Conservation (phyloP, 2,888 invertebrate genomes). For the Colostygia pectinataria region DNA sequence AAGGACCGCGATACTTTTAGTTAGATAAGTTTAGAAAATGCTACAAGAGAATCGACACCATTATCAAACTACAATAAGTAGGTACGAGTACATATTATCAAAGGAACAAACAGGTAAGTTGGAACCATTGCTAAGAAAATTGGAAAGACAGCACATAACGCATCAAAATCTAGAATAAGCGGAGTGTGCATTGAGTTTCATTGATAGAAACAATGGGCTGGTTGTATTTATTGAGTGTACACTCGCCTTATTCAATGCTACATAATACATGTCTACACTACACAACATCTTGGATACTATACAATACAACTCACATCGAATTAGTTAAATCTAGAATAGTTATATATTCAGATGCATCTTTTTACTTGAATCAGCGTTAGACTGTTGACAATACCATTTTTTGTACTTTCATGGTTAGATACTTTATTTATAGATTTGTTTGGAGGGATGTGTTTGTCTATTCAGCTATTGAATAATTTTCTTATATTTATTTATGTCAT, state of each 20-base stretch:
- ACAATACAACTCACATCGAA: background rate
- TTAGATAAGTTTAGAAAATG: too few relatives aligned
- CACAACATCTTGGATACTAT: background rate
- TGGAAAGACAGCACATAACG: conserved; percentile 8
- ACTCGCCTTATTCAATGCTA: background rate
- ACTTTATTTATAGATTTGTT: background rate
- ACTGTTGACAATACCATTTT: background rate
- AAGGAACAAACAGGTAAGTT: too few relatives aligned
- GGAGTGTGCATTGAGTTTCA: background rate
- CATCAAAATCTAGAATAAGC: conserved; percentile 7
- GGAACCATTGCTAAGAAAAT: background rate
- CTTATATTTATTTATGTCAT: too few relatives aligned
- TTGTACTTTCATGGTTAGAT: background rate
- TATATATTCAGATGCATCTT: background rate
- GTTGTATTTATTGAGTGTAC: background rate
- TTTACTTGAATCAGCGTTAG: background rate
- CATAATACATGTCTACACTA: background rate
- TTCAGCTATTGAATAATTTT: too few relatives aligned
- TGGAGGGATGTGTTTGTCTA: too few relatives aligned
- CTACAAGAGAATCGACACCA: too few relatives aligned
- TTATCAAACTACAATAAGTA: background rate
- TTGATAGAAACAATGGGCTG: background rate
- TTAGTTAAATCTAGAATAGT: too few relatives aligned
- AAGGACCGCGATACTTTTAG: too few relatives aligned
- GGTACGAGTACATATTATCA: too few relatives aligned